phyloP scores from a whole-genome alignment of 1,140 invertebrate genomes.

The Drosophila erecta region DNA sequence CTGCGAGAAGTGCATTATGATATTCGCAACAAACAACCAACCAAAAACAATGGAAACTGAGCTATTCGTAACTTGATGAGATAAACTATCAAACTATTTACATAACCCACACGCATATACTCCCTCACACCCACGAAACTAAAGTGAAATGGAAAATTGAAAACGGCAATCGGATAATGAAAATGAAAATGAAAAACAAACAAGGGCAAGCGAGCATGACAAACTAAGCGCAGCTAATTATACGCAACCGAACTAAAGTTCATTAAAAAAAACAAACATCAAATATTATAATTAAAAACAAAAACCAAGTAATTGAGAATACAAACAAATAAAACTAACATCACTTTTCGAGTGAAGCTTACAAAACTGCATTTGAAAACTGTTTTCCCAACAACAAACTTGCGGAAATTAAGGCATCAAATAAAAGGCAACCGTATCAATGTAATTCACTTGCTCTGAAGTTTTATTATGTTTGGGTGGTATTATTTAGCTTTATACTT shows the following conservation, averaged over 20 bases:
- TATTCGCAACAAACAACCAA: slow-evolving; percentile 57
- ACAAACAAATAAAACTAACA: slow-evolving; percentile 33
- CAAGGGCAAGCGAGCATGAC: slow-evolving; percentile 61
- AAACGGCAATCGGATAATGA: slow-evolving; percentile 20
- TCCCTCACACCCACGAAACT: slow-evolving; percentile 13
- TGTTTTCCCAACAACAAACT: slow-evolving; percentile 53
- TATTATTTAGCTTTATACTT: background rate
- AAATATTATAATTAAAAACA: slow-evolving; percentile 46
- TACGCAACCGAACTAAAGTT: slow-evolving; percentile 62
- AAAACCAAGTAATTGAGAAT: slow-evolving; percentile 39
- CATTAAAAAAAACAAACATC: slow-evolving; percentile 50
- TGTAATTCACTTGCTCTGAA: slow-evolving; percentile 41
- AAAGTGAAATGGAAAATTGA: slow-evolving; percentile 26
- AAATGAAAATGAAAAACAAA: slow-evolving; percentile 54
- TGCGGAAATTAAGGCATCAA: slow-evolving; percentile 68
- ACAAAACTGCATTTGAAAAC: slow-evolving; percentile 69
- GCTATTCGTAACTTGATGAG: slow-evolving; percentile 31
- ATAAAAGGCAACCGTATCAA: slow-evolving; percentile 78
- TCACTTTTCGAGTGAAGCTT: slow-evolving; percentile 66
- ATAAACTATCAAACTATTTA: slow-evolving; percentile 54
- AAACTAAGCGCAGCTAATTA: slow-evolving; percentile 73
- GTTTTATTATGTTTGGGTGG: slow-evolving; percentile 9
- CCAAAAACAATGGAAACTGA: slow-evolving; percentile 25
- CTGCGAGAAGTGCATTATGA: slow-evolving; percentile 54
- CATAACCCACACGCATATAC: slow-evolving; percentile 20